These are phyloP conservation scores for Ruditapes philippinarum DNA, from an alignment of 1,140 invertebrate species.

Conservation along the genomic window DNA sequence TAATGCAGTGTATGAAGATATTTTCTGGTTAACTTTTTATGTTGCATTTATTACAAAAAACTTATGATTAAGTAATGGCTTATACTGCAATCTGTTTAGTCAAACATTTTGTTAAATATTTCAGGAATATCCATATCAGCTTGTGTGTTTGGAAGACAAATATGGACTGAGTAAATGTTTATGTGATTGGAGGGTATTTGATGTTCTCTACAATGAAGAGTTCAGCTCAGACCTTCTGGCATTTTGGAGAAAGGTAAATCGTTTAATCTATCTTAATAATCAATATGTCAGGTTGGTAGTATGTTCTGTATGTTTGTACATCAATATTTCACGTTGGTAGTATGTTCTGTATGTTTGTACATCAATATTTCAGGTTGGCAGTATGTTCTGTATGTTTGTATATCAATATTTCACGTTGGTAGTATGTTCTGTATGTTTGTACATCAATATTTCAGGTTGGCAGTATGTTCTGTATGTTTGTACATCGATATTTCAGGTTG, in stretches of 20 bases:
- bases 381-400: constrained; percentile 81
- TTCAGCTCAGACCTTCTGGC: constrained; percentile 82
- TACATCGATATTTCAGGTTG: constrained; percentile 78
- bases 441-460: constrained; percentile 81
- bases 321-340: constrained; percentile 80
- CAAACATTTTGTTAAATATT: neutral
- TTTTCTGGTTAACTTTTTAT: too few relatives aligned
- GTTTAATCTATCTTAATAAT: too few relatives aligned
- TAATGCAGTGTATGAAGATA: too few relatives aligned
- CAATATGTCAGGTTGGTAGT: too few relatives aligned
- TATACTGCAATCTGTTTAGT: too few relatives aligned
- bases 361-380: constrained; percentile 80
- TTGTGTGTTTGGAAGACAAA: constrained; percentile 82
- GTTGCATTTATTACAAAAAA: too few relatives aligned
- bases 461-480: constrained; percentile 79
- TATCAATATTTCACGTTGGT: too few relatives aligned
- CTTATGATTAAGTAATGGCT: too few relatives aligned
- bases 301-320: too few relatives aligned
- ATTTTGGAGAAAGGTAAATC: constrained; percentile 85
- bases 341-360: constrained; percentile 79
- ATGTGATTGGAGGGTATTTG: constrained; percentile 85
- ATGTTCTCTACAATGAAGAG: constrained; percentile 84
- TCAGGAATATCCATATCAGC: constrained; percentile 84
- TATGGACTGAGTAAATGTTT: constrained; percentile 80
- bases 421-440: too few relatives aligned